Conservation (phyloP, 2,888 invertebrate genomes). For the Caenorhabditis plicata region DNA sequence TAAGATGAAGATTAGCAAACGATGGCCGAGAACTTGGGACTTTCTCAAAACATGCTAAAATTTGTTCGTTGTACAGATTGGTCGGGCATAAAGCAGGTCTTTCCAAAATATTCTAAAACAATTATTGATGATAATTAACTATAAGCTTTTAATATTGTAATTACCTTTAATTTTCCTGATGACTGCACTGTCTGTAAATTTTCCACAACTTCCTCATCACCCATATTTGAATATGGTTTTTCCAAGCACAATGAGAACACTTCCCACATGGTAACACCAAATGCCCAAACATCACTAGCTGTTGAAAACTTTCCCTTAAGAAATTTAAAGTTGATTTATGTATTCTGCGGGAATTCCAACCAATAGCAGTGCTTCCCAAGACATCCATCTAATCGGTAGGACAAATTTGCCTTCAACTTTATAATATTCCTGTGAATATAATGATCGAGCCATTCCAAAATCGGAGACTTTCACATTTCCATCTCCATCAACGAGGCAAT, state of each 20-base stretch:
- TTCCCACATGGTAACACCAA: constrained; percentile 85
- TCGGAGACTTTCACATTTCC: constrained; percentile 74
- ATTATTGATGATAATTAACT: neutral
- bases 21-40: constrained; percentile 42
- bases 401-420: constrained; percentile 76
- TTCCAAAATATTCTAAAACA: constrained; percentile 35
- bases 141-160: neutral
- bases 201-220: constrained; percentile 80
- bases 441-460: constrained; percentile 81
- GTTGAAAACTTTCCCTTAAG: constrained; percentile 81
- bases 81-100: constrained; percentile 42
- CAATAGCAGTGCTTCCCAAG: constrained; percentile 53
- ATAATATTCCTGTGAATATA: constrained; percentile 81
- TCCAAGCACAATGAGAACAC: constrained; percentile 79
- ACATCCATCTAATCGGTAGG: constrained; percentile 75
- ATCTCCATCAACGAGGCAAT: constrained; percentile 79
- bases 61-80: constrained; percentile 40
- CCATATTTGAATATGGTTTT: constrained; percentile 78
- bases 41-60: constrained; percentile 45
- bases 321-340: neutral
- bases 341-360: constrained; percentile 10
- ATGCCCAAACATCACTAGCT: constrained; percentile 87
- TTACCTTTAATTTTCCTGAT: constrained; percentile 38
- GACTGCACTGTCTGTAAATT: constrained; percentile 70
- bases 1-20: constrained; percentile 52